These are phyloP conservation scores for Yoshiicerus persimilis DNA, from an alignment of 1,140 invertebrate genomes.

Conservation along the genomic window DNA sequence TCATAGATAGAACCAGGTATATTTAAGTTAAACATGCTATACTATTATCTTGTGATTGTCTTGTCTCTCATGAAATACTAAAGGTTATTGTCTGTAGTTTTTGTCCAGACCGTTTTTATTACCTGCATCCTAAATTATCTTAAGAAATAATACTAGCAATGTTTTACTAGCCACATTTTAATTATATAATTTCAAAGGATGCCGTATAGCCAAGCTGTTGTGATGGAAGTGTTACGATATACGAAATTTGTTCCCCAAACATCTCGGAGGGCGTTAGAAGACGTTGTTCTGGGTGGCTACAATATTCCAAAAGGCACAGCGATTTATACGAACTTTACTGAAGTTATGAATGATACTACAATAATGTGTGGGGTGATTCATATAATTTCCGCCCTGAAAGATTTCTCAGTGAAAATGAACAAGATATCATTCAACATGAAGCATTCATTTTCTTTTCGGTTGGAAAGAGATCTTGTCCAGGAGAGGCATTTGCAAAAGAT, in stretches of 20 bases:
- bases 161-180: no score
- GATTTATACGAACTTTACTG: neutral
- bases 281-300: neutral
- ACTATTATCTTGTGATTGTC: no score
- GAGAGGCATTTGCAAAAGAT: conserved; percentile 56
- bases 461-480: conserved; percentile 52
- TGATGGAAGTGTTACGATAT: neutral
- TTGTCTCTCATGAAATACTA: no score
- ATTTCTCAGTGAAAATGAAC: neutral
- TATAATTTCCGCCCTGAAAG: neutral
- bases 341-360: neutral
- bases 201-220: no score
- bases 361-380: neutral
- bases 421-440: conserved; percentile 37
- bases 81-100: no score
- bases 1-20: neutral
- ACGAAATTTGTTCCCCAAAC: neutral
- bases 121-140: no score
- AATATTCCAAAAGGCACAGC: neutral
- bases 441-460: conserved; percentile 4
- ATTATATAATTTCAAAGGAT: no score
- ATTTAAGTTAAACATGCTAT: neutral
- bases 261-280: neutral
- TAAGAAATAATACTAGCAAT: no score
- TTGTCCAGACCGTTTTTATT: no score